Conservation (phyloP, 2,797 vertebrate species). For the Micrastur ruficollis region DNA sequence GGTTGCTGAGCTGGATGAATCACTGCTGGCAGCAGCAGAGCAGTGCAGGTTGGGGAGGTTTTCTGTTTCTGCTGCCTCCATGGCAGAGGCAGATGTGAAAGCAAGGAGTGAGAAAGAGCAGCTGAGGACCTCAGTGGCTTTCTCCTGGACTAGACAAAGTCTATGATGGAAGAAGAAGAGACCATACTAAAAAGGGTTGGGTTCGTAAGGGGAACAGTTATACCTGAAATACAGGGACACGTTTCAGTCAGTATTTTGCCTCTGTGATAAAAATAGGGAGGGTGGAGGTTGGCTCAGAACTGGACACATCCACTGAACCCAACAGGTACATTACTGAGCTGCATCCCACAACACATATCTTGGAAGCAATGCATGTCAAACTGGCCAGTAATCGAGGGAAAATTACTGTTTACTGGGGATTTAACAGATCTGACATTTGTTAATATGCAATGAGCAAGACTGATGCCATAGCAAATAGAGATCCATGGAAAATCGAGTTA, state of each 20-base stretch:
- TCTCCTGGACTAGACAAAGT: background rate
- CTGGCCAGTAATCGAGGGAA: background rate
- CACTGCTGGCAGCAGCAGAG: background rate
- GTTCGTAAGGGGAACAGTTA: background rate
- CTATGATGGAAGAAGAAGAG: background rate
- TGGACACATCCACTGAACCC: background rate
- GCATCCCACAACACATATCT: background rate
- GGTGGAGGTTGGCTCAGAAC: background rate
- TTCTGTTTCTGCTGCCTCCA: background rate
- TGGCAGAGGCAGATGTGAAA: background rate
- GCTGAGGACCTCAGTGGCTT: background rate
- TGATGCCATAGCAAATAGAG: background rate
- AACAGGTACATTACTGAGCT: background rate
- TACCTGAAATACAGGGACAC: background rate
- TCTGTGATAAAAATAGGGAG: background rate
- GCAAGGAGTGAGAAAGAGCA: background rate
- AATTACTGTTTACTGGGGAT: background rate
- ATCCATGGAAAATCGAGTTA: conserved; percentile 2
- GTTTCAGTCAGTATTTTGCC: background rate
- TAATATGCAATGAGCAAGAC: background rate
- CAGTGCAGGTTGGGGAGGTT: background rate
- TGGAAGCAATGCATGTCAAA: background rate
- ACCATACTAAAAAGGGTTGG: background rate
- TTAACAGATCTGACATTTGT: background rate
- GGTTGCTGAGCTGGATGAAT: background rate